Percentiles rank a stretch among this genome's conserved stretches.
These are phyloP conservation scores for Oryzias celebensis DNA, from an alignment of 2,113 vertebrate genomes.

Conservation along the genomic window DNA sequence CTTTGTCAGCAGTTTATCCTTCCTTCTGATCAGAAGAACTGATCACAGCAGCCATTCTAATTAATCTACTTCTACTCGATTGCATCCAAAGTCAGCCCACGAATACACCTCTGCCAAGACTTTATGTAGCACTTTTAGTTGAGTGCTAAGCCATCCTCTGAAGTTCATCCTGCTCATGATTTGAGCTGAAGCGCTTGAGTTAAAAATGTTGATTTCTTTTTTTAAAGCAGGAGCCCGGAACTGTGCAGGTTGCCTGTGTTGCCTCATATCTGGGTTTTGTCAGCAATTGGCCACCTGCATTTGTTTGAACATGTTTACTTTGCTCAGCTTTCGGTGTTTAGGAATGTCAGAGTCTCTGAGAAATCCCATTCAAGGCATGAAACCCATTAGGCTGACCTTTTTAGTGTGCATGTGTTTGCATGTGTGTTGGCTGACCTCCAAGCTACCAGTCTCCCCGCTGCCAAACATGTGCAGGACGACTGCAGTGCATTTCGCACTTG, in stretches of 20 bases:
- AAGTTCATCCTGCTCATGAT: background rate
- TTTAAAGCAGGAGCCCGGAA: slow-evolving; percentile 8
- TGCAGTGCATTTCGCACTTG: slow-evolving; percentile 35
- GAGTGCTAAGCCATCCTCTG: background rate
- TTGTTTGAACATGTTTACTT: slow-evolving; percentile 18
- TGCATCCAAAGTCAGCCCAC: background rate
- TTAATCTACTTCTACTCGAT: slow-evolving; percentile 3
- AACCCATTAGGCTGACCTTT: slow-evolving; percentile 18
- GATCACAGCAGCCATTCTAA: slow-evolving; percentile 3
- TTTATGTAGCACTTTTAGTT: background rate
- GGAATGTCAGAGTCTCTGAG: slow-evolving; percentile 17
- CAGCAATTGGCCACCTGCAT: slow-evolving; percentile 12
- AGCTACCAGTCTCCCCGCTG: slow-evolving; percentile 15
- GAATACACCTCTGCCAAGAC: background rate
- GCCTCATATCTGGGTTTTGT: background rate
- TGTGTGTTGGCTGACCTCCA: slow-evolving; percentile 43
- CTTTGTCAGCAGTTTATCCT: slow-evolving; percentile 5
- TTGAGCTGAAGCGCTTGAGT: background rate
- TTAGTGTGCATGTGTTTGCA: slow-evolving; percentile 6
- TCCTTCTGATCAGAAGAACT: slow-evolving; percentile 1
- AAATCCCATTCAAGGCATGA: slow-evolving; percentile 5
- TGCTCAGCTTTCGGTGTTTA: slow-evolving; percentile 7
- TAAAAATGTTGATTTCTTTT: background rate
- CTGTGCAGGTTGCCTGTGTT: background rate
- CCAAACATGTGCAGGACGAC: slow-evolving; percentile 39